These are phyloP conservation scores for Hippocampus comes DNA, from an alignment of 2,113 vertebrate species.

Conservation along the genomic window DNA sequence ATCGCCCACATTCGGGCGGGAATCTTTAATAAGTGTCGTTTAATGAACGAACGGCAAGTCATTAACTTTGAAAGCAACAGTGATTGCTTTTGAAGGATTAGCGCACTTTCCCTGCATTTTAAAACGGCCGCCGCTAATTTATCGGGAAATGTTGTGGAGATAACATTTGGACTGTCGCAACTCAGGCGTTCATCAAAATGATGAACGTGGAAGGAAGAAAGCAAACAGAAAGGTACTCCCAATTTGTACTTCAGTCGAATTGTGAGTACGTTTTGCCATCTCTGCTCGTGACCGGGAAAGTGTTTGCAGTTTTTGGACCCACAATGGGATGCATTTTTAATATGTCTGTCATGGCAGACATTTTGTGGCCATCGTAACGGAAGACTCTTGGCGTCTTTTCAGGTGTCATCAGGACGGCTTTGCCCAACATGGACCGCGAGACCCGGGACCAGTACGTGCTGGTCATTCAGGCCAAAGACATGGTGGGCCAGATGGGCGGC, in stretches of 20 bases:
- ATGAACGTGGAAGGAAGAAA: too few relatives aligned
- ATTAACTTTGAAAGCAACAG: conserved; percentile 65
- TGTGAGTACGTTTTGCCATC: too few relatives aligned
- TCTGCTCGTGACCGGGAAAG: too few relatives aligned
- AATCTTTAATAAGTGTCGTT: conserved; percentile 65
- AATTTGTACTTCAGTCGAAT: too few relatives aligned
- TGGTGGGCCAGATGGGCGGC: conserved; percentile 96
- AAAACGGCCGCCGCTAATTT: conserved; percentile 41
- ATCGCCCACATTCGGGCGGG: conserved; percentile 52
- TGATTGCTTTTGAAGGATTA: conserved; percentile 67
- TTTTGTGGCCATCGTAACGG: background rate
- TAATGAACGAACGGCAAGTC: conserved; percentile 65
- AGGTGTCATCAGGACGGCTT: conserved; percentile 94
- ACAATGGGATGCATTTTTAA: too few relatives aligned
- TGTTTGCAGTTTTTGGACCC: too few relatives aligned
- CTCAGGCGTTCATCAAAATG: conserved; percentile 33
- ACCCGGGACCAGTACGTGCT: conserved; percentile 92
- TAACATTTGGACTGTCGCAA: conserved; percentile 47
- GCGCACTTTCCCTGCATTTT: conserved; percentile 53
- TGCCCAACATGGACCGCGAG: conserved; percentile 96
- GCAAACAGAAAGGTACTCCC: too few relatives aligned
- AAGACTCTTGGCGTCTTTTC: conserved; percentile 1
- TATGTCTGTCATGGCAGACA: background rate
- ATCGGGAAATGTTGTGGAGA: conserved; percentile 42
- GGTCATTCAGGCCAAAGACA: conserved; percentile 97